Percentiles rank a stretch among this genome's conserved stretches.
phyloP scores from a whole-genome alignment of 2,113 vertebrate genomes.

The Myiozetetes cayanensis region DNA sequence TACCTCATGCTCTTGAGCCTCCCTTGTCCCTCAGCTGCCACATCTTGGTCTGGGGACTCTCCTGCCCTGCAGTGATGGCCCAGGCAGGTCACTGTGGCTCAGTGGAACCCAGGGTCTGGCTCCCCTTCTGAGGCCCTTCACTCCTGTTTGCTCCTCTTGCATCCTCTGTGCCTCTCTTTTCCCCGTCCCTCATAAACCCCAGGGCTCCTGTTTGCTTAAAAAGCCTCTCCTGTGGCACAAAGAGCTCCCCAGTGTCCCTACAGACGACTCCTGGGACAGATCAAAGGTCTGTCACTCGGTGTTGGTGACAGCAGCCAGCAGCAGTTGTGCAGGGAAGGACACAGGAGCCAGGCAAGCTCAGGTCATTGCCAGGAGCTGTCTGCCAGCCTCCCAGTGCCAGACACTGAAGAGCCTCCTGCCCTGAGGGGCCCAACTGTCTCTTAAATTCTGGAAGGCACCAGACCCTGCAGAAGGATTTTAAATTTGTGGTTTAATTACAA shows the following conservation, averaged over 20 bases:
- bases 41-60: not conserved
- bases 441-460: not conserved
- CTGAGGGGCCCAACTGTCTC: not conserved
- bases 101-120: not conserved
- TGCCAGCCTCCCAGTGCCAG: not conserved
- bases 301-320: not conserved
- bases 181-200: not conserved
- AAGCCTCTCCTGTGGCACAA: not conserved
- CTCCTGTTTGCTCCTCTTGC: not conserved
- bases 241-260: fast-evolving
- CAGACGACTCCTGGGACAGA: not conserved
- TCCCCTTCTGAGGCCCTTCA: fast-evolving
- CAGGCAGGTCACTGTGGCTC: not conserved
- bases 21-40: not conserved
- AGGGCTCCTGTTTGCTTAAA: not conserved
- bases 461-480: not conserved
- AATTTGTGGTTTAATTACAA: not conserved
- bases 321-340: not conserved
- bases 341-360: not conserved
- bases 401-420: not conserved
- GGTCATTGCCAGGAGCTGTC: not conserved
- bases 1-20: not conserved
- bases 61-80: not conserved
- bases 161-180: not conserved
- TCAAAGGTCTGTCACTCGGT: not conserved